phyloP scores from a whole-genome alignment of 92 coral and sea anemone genomes.

The Muricea muricata region DNA sequence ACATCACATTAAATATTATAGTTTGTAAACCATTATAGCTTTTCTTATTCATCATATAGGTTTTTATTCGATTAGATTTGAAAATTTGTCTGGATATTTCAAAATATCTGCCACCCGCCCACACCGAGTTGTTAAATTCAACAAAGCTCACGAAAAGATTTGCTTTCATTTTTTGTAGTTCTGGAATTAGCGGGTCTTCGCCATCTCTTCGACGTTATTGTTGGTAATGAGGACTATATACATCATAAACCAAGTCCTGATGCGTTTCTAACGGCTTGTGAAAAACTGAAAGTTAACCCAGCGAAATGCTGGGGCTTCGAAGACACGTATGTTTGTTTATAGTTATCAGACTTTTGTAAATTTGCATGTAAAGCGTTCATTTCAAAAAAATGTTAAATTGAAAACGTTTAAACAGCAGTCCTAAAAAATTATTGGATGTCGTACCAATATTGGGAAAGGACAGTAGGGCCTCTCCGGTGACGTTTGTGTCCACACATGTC shows the following conservation, averaged over 20 bases:
- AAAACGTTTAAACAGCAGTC: no score
- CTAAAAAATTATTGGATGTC: no score
- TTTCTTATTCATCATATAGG: no score
- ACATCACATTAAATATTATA: no score
- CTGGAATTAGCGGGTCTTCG: constrained; percentile 76
- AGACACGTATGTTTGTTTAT: constrained; percentile 84
- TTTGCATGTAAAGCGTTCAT: no score
- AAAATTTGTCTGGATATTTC: neutral
- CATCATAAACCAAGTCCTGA: constrained; percentile 93
- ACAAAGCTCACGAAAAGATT: neutral
- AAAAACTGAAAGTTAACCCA: constrained; percentile 77
- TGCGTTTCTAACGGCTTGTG: constrained; percentile 88
- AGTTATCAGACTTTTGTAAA: no score
- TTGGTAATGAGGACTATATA: constrained; percentile 94
- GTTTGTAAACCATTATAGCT: neutral
- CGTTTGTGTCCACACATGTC: no score
- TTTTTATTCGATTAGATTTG: neutral
- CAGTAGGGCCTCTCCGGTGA: no score
- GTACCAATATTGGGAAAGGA: no score
- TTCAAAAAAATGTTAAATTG: no score
- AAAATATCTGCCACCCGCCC: neutral
- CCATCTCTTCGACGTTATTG: constrained; percentile 78
- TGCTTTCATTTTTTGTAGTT: constrained; percentile 58
- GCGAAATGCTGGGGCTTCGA: constrained; percentile 97
- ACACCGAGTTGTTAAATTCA: no score